phyloP scores from a whole-genome alignment of 1,140 invertebrate genomes.

The Globodera rostochiensis region DNA sequence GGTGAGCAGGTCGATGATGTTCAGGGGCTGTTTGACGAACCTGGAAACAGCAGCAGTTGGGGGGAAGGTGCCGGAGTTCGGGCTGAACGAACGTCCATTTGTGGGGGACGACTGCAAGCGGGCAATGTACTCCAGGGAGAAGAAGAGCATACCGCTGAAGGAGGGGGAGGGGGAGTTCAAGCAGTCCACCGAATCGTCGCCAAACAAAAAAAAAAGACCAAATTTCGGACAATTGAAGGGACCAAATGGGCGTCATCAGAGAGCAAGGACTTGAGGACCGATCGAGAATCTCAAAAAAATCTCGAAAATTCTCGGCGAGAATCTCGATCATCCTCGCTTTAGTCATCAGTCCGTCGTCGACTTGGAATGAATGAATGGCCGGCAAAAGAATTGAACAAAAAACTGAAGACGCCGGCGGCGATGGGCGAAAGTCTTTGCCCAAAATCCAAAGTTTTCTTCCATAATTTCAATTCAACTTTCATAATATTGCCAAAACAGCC shows the following conservation, averaged over 20 bases:
- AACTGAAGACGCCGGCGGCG: no score
- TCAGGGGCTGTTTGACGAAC: conserved; percentile 69
- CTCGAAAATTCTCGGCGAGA: no score
- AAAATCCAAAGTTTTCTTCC: no score
- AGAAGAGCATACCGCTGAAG: conserved; percentile 68
- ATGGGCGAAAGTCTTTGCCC: no score
- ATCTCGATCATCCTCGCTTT: no score
- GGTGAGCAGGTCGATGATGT: conserved; percentile 69
- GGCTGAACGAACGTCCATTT: conserved; percentile 53
- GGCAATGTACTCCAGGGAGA: conserved; percentile 68
- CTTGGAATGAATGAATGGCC: conserved; percentile 44
- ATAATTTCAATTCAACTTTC: no score
- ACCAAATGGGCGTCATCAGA: conserved; percentile 49
- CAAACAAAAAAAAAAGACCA: conserved; percentile 20
- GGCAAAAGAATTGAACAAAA: no score
- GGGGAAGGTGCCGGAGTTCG: background rate
- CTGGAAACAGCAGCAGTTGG: background rate
- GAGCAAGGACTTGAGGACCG: no score
- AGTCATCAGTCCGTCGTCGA: conserved; percentile 50
- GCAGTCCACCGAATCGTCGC: background rate
- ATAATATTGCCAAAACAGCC: no score
- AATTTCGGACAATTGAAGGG: conserved; percentile 48
- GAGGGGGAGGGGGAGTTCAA: no score
- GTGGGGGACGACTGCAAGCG: conserved; percentile 67
- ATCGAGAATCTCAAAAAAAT: no score